phyloP scores from a whole-genome alignment of 2,888 invertebrate species.

The Monochamus alternatus region DNA sequence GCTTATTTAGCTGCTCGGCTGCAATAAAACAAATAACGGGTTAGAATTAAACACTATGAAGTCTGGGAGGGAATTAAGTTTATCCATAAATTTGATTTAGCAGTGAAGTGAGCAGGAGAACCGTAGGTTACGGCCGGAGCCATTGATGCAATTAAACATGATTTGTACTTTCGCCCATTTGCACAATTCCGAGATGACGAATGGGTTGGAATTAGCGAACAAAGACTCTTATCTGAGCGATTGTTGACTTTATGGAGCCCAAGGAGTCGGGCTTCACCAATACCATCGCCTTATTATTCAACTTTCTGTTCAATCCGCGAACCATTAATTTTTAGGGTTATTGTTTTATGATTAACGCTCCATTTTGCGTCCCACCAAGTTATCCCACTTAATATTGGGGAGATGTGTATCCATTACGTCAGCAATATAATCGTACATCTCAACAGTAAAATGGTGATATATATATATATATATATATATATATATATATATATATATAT shows the following conservation, averaged over 20 bases:
- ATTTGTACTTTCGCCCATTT: slow-evolving; percentile 69
- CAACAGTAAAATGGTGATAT: too few relatives aligned
- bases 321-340: slow-evolving; percentile 63
- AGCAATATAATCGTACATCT: too few relatives aligned
- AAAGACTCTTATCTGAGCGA: slow-evolving; percentile 68
- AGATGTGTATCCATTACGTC: background rate
- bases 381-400: background rate
- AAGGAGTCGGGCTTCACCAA: slow-evolving; percentile 46
- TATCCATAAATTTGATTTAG: slow-evolving; percentile 72
- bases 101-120: slow-evolving; percentile 68
- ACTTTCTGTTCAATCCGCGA: slow-evolving; percentile 59
- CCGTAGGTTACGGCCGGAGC: slow-evolving; percentile 63
- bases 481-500: too few relatives aligned
- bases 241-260: slow-evolving; percentile 62
- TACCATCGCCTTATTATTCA: slow-evolving; percentile 58
- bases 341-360: slow-evolving; percentile 61
- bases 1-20: slow-evolving; percentile 59
- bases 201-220: slow-evolving; percentile 67
- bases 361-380: slow-evolving; percentile 35
- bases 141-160: slow-evolving; percentile 73
- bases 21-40: slow-evolving; percentile 69
- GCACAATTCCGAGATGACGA: slow-evolving; percentile 68
- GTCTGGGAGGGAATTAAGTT: slow-evolving; percentile 71
- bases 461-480: too few relatives aligned
- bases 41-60: slow-evolving; percentile 69